These are phyloP conservation scores for Dynastes grantii DNA, from an alignment of 2,888 invertebrate species.

Conservation along the genomic window DNA sequence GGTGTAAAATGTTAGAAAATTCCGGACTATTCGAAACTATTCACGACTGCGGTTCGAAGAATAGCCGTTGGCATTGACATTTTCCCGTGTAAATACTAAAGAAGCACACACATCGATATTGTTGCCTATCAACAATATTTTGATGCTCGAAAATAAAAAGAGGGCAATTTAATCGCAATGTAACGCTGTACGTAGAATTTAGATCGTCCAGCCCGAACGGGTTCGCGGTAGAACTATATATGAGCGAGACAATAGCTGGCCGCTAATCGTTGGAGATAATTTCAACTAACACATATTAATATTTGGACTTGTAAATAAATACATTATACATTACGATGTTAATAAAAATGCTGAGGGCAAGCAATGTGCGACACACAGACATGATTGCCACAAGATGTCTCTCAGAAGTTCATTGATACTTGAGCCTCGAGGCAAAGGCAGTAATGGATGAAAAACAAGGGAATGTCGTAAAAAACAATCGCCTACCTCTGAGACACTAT, in stretches of 20 bases:
- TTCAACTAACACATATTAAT: conserved; percentile 38
- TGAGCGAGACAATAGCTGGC: conserved; percentile 37
- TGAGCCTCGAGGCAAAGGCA: conserved; percentile 67
- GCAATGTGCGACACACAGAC: conserved; percentile 58
- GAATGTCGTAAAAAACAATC: conserved; percentile 61
- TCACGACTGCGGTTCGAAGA: conserved; percentile 6
- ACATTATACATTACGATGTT: conserved; percentile 38
- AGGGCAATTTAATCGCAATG: conserved; percentile 39
- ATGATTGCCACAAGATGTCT: conserved; percentile 77
- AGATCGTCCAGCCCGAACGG: conserved; percentile 30
- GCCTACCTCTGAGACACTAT: conserved; percentile 95
- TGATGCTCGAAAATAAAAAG: conserved; percentile 39
- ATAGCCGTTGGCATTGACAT: conserved; percentile 42
- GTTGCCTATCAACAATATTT: conserved; percentile 39
- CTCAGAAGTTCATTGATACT: conserved; percentile 76
- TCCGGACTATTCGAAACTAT: conserved; percentile 12
- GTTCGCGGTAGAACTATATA: conserved; percentile 22
- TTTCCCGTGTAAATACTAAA: conserved; percentile 43
- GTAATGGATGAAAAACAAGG: conserved; percentile 60
- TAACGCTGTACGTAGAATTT: conserved; percentile 32
- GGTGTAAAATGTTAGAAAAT: conserved; percentile 15
- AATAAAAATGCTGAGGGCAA: conserved; percentile 54
- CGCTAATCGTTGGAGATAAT: conserved; percentile 36
- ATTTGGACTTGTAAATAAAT: conserved; percentile 46
- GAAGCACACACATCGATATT: conserved; percentile 22